phyloP scores from a whole-genome alignment of 2,797 vertebrate genomes.

The Triplophysa bombifrons region DNA sequence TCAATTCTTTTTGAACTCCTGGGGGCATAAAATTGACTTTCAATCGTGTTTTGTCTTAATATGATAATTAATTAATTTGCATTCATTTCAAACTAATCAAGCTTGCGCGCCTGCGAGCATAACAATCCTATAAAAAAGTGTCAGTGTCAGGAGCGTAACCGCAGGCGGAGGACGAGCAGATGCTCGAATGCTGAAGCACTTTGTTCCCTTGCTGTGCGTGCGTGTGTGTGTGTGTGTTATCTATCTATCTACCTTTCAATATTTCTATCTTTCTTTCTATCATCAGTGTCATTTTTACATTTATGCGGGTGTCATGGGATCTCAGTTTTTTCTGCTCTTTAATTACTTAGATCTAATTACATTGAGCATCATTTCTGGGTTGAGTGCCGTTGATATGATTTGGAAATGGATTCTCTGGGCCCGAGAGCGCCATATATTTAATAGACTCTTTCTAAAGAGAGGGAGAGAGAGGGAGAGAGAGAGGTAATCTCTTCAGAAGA shows the following conservation, averaged over 20 bases:
- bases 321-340: conserved; percentile 68
- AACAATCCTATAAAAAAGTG: conserved; percentile 45
- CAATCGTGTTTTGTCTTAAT: conserved; percentile 53
- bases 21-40: conserved; percentile 57
- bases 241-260: background rate
- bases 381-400: conserved; percentile 65
- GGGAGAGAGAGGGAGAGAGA: conserved; percentile 9
- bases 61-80: conserved; percentile 59
- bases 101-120: conserved; percentile 47
- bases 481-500: conserved; percentile 36
- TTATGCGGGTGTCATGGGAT: conserved; percentile 73
- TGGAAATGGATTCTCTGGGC: conserved; percentile 60
- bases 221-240: too few relatives aligned
- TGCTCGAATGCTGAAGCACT: conserved; percentile 5
- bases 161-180: conserved; percentile 27
- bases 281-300: conserved; percentile 19
- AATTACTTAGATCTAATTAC: conserved; percentile 80
- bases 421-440: conserved; percentile 42
- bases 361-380: conserved; percentile 72
- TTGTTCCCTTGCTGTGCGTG: conserved; percentile 5
- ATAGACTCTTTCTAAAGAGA: conserved; percentile 47
- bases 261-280: background rate
- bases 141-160: conserved; percentile 42
- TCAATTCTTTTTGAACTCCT: conserved; percentile 49
- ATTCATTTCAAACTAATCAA: conserved; percentile 51